These are phyloP conservation scores for Platygyra sinensis DNA, from an alignment of 64 coral and sea anemone genomes.

Conservation along the genomic window DNA sequence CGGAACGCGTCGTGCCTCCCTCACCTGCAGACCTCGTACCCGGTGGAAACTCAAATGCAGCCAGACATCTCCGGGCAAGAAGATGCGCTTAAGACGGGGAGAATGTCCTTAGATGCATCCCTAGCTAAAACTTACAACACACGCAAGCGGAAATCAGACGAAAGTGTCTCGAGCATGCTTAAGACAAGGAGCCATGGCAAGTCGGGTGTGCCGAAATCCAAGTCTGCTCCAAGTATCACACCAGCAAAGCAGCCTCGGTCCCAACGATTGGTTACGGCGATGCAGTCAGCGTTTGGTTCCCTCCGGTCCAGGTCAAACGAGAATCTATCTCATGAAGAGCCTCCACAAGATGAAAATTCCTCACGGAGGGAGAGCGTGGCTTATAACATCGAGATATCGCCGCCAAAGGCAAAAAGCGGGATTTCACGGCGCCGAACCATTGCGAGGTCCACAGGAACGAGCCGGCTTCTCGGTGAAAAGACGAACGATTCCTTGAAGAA, in stretches of 20 bases:
- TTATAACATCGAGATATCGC: conserved; percentile 55
- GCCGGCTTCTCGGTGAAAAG: conserved; percentile 12
- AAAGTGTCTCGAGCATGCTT: not conserved
- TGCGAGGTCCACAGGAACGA: conserved; percentile 33
- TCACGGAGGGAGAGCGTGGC: conserved; percentile 39
- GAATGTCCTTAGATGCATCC: conserved; percentile 44
- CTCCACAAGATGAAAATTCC: not conserved
- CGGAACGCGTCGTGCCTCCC: conserved; percentile 58
- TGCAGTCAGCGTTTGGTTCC: conserved; percentile 29
- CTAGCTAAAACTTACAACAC: conserved; percentile 2
- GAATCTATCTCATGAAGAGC: conserved; percentile 11
- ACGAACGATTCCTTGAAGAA: conserved; percentile 35
- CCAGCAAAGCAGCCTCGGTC: conserved; percentile 39
- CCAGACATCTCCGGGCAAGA: conserved; percentile 21
- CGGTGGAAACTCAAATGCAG: conserved; percentile 61
- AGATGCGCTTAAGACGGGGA: conserved; percentile 22
- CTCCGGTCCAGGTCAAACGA: conserved; percentile 58
- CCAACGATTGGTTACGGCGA: conserved; percentile 9
- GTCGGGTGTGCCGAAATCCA: conserved; percentile 16
- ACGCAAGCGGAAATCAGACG: conserved; percentile 28
- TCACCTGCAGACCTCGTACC: conserved; percentile 66
- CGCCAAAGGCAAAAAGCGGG: conserved; percentile 13
- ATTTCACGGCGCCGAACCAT: conserved; percentile 51
- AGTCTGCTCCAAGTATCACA: conserved; percentile 35
- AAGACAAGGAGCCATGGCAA: not conserved